Percentiles rank a stretch among this genome's conserved stretches.
phyloP scores from a whole-genome alignment of 2,797 vertebrate genomes.

The Hirundo rustica region DNA sequence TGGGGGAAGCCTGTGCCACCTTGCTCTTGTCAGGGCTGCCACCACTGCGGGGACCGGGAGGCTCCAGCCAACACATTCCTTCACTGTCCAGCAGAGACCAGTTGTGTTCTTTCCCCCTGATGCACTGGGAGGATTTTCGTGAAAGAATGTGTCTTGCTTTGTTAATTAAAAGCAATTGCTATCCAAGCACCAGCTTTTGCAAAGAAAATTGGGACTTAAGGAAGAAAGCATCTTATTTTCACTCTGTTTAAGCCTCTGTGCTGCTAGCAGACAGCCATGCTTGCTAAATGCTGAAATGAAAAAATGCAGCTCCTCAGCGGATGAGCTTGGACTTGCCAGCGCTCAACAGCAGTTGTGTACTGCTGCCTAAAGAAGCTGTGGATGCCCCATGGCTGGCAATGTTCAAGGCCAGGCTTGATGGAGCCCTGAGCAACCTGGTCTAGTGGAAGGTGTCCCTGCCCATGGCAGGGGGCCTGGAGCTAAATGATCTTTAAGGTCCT shows the following conservation, averaged over 20 bases:
- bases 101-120: neutral
- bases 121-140: neutral
- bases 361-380: neutral
- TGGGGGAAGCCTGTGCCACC: neutral
- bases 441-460: neutral
- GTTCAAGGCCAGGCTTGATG: neutral
- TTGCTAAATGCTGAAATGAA: neutral
- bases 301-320: neutral
- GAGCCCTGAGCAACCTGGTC: neutral
- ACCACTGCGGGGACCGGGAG: fast-evolving
- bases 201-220: neutral
- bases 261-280: neutral
- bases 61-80: fast-evolving
- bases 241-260: neutral
- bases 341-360: neutral
- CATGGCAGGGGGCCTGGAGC: neutral
- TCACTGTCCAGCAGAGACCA: neutral
- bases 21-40: neutral
- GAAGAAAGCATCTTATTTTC: neutral
- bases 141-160: neutral
- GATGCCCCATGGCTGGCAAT: neutral
- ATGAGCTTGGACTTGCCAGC: neutral
- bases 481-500: neutral
- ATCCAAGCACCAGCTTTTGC: neutral
- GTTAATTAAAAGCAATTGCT: neutral